Conservation (phyloP, 2,888 invertebrate species). For the Endomychus coccineus region DNA sequence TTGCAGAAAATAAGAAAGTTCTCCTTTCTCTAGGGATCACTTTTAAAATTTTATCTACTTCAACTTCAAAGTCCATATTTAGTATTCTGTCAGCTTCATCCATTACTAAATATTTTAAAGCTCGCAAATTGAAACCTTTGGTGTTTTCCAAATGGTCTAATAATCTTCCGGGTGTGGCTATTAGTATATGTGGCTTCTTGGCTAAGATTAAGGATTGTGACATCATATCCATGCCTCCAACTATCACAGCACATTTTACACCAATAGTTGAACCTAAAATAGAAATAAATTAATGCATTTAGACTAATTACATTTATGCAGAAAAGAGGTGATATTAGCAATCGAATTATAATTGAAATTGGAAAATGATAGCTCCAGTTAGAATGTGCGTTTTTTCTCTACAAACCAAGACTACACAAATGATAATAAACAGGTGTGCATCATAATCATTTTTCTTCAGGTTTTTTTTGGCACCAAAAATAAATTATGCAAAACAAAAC, state of each 20-base stretch:
- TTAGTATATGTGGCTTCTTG: slow-evolving; percentile 94
- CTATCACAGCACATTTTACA: slow-evolving; percentile 91
- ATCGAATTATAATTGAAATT: too few relatives aligned
- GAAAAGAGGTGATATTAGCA: too few relatives aligned
- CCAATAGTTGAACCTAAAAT: slow-evolving; percentile 75
- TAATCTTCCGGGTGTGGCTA: slow-evolving; percentile 93
- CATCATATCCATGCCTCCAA: slow-evolving; percentile 99
- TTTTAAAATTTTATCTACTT: slow-evolving; percentile 91
- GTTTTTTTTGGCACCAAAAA: too few relatives aligned
- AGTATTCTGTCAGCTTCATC: slow-evolving; percentile 98
- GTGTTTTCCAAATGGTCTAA: slow-evolving; percentile 97
- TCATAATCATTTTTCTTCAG: too few relatives aligned
- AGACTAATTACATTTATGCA: too few relatives aligned
- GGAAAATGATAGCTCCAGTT: too few relatives aligned
- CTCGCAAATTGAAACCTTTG: slow-evolving; percentile 77
- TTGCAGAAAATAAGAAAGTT: slow-evolving; percentile 95
- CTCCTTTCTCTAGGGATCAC: slow-evolving; percentile 85
- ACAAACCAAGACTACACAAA: too few relatives aligned
- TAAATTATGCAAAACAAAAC: too few relatives aligned
- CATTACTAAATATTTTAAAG: slow-evolving; percentile 65
- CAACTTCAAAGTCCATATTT: slow-evolving; percentile 98
- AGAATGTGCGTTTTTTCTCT: too few relatives aligned
- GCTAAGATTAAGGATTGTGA: slow-evolving; percentile 84
- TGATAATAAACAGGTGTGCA: too few relatives aligned
- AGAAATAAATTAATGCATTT: slow-evolving; percentile 1